Evolutionary conservation across 1,140 invertebrate species (phyloP), one percentile per base, ranked within the genome.

Genomic region (Euwallacea similis): DNA sequence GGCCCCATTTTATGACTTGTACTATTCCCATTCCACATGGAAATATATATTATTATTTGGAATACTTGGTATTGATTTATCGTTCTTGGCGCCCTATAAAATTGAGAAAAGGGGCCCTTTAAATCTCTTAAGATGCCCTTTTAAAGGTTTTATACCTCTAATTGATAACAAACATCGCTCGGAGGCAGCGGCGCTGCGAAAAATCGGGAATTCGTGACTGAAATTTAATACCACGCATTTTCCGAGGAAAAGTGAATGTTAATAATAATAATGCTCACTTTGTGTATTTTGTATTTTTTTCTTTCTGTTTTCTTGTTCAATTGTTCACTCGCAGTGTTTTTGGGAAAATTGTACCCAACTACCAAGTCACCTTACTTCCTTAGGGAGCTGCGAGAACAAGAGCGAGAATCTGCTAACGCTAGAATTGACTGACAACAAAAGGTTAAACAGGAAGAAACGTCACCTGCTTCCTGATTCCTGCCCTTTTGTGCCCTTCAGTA

Each of bases 191-290:
- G 10, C 46, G 61, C 54, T 7, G 61, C 50, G 68, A 70, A 70
- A 70, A 70, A 70, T 70, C 53, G 68, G 68, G 61, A 70, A 70
- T 64, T 63, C 68, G 68, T 70, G 68, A 70, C 68, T 70, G 60
- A 70, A 63, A 70, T 70, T 64, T 70, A 70, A 70, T 70, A 61
- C 54, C 44, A 70, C 60, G 68, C 68, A 70, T 70, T 70, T 70
- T 46, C 68, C 53, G 15, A 64, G 46, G 68, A 54, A 69, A 69
- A 69, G 58, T 62, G 46, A 58, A 54, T 69, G 42, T 60, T 67
- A 67, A 53, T 68, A 68, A 62, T 68, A 68, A 67, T 68, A 68
- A 62, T 53, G 58, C 58, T 7, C 13, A 58, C 33, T 42, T 69
- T 69, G 43, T 58, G 61, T 68, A 60, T 53, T n/a, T 58, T 50